These are phyloP conservation scores for Jacana jacana DNA, from an alignment of 2,113 vertebrate genomes.

Conservation along the genomic window DNA sequence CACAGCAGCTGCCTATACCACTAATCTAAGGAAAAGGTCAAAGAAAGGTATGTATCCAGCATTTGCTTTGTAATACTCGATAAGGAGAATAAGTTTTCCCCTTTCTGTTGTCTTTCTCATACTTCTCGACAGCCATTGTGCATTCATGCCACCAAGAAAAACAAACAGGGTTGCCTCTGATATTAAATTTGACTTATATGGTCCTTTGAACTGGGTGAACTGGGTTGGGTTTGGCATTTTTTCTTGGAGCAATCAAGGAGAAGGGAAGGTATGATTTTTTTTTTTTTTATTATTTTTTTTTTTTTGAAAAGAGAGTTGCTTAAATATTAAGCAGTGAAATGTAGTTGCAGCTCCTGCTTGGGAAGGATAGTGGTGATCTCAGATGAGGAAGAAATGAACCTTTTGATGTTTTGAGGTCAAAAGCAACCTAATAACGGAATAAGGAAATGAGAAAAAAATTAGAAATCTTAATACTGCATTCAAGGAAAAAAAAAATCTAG, in stretches of 20 bases:
- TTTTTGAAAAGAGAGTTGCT: neutral
- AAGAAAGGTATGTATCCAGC: neutral
- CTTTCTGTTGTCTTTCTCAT: neutral
- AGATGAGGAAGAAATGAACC: neutral
- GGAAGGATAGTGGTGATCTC: neutral
- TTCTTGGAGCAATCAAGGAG: neutral
- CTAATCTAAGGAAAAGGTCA: conserved; percentile 36
- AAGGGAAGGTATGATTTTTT: neutral
- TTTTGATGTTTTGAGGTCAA: neutral
- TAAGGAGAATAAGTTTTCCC: neutral
- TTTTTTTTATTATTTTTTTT: neutral
- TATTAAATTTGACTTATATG: neutral
- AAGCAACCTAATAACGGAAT: neutral
- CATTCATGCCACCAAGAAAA: neutral
- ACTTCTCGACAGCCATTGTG: neutral
- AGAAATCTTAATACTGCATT: neutral
- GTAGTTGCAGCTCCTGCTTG: neutral
- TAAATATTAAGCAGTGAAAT: neutral
- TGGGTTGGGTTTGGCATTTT: neutral
- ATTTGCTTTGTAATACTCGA: conserved; percentile 2
- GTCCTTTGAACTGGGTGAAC: neutral
- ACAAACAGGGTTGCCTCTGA: neutral
- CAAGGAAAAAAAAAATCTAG: neutral
- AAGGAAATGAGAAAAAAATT: neutral
- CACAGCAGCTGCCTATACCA: conserved; percentile 27